Conservation (phyloP, 2,888 invertebrate species). For the Camptogramma bilineatum region DNA sequence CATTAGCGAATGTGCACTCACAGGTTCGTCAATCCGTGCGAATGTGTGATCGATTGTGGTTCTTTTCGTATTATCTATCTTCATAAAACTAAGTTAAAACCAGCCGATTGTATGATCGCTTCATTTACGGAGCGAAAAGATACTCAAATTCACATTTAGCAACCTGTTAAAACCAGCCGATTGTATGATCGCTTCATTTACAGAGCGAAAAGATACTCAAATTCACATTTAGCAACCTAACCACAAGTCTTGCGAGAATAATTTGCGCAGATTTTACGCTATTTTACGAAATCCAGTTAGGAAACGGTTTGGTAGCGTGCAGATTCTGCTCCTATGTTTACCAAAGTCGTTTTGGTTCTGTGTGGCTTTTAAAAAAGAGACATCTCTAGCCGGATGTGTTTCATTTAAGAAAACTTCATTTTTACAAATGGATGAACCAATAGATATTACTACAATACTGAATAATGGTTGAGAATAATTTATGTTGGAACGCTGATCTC, state of each 20-base stretch:
- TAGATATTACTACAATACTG: too few relatives aligned
- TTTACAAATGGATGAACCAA: too few relatives aligned
- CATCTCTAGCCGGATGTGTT: too few relatives aligned
- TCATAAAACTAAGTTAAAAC: background rate
- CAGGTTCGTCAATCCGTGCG: background rate
- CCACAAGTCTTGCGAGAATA: background rate
- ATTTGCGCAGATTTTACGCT: background rate
- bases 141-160: background rate
- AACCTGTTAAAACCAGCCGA: too few relatives aligned
- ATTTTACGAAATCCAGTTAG: conserved; percentile 4
- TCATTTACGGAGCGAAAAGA: background rate
- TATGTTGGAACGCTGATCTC: too few relatives aligned
- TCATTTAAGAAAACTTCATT: too few relatives aligned
- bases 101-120: background rate
- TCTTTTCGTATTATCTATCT: background rate
- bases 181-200: too few relatives aligned
- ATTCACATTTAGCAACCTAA: background rate
- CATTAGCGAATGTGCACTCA: background rate
- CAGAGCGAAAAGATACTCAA: background rate
- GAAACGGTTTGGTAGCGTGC: conserved; percentile 1
- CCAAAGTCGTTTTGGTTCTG: background rate
- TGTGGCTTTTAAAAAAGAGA: background rate
- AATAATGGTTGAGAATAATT: too few relatives aligned
- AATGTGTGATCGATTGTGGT: background rate
- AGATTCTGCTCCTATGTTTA: background rate